phyloP scores from a whole-genome alignment of 2,113 vertebrate species.

The Dipodomys stephensi region DNA sequence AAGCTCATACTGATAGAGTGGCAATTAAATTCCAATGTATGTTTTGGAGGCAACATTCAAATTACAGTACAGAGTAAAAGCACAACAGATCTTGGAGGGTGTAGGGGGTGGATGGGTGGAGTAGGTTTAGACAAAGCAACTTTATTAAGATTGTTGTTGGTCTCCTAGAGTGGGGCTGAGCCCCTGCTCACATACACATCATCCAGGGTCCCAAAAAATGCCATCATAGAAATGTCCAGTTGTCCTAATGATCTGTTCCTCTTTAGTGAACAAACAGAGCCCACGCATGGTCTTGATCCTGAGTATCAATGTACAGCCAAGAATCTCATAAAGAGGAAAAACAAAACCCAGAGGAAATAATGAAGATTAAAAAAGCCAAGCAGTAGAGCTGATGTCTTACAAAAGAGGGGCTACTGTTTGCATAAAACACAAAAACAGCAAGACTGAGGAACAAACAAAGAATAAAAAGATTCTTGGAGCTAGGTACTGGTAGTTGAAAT shows the following conservation, averaged over 20 bases:
- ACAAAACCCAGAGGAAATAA: not conserved
- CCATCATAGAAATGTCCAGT: not conserved
- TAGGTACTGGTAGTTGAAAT: too few relatives aligned
- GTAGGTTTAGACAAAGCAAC: too few relatives aligned
- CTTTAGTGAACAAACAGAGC: not conserved
- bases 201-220: not conserved
- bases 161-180: not conserved
- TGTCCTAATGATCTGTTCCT: not conserved
- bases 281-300: not conserved
- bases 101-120: too few relatives aligned
- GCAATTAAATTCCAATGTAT: not conserved
- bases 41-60: not conserved
- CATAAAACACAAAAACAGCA: not conserved
- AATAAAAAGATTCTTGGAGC: not conserved
- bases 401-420: not conserved
- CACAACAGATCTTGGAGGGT: not conserved
- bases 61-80: too few relatives aligned
- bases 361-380: conserved; percentile 35
- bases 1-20: not conserved
- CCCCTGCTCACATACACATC: not conserved
- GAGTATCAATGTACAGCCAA: not conserved
- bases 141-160: not conserved
- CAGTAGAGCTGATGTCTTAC: not conserved
- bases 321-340: not conserved
- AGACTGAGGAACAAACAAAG: not conserved